These are phyloP conservation scores for Drosophila planitibia DNA, from an alignment of 2,888 invertebrate genomes.

Conservation along the genomic window DNA sequence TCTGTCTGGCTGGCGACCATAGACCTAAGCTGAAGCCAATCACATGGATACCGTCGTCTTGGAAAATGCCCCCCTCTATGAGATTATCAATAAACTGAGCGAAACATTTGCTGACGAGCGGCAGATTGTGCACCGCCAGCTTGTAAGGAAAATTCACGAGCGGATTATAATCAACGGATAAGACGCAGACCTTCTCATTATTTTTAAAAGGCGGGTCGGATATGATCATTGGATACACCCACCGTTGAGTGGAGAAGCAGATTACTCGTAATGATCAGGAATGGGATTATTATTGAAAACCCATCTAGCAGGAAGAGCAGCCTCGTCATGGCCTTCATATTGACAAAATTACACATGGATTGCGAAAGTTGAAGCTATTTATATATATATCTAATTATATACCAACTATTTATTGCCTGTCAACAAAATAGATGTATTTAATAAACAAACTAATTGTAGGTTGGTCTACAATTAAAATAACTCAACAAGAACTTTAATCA, in stretches of 20 bases:
- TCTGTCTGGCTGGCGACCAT: slow-evolving; percentile 87
- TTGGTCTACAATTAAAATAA: too few relatives aligned
- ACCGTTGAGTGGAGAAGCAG: not conserved
- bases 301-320: not conserved
- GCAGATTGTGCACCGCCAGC: slow-evolving; percentile 87
- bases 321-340: not conserved
- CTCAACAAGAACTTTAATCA: too few relatives aligned
- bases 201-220: slow-evolving; percentile 88
- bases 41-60: slow-evolving; percentile 86
- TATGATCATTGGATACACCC: slow-evolving; percentile 86
- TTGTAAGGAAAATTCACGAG: slow-evolving; percentile 88
- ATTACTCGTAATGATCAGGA: not conserved
- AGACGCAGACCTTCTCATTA: slow-evolving; percentile 87
- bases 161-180: slow-evolving; percentile 88
- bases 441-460: not conserved
- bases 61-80: slow-evolving; percentile 84
- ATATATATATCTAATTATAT: not conserved
- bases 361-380: not conserved
- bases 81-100: slow-evolving; percentile 87
- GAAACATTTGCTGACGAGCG: slow-evolving; percentile 87
- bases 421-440: not conserved
- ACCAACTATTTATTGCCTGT: not conserved
- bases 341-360: not conserved
- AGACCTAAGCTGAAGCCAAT: slow-evolving; percentile 89
- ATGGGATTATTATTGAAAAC: not conserved